These are phyloP conservation scores for Henricia sp. DNA, from an alignment of 53 echinoderm and acorn worm species.

Conservation along the genomic window DNA sequence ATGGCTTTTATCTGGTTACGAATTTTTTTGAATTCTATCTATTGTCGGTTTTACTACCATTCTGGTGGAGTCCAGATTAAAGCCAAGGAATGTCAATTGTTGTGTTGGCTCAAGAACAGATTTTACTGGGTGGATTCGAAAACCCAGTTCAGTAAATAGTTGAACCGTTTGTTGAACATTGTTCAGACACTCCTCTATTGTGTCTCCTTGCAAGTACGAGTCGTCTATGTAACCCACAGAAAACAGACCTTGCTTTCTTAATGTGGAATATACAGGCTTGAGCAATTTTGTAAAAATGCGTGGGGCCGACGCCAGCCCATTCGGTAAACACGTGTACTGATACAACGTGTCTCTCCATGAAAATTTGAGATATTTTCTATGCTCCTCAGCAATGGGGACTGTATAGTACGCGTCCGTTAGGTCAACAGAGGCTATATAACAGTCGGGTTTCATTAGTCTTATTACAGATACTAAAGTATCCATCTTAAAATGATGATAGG, in stretches of 20 bases:
- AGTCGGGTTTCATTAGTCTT: slow-evolving; percentile 50
- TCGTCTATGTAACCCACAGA: slow-evolving; percentile 61
- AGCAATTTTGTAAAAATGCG: slow-evolving; percentile 60
- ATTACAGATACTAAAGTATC: slow-evolving; percentile 53
- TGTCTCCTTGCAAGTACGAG: slow-evolving; percentile 28
- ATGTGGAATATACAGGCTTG: slow-evolving; percentile 38
- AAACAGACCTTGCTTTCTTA: not conserved
- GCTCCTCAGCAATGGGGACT: slow-evolving; percentile 39
- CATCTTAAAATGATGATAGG: slow-evolving; percentile 74
- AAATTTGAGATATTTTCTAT: slow-evolving; percentile 48
- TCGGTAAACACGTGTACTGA: slow-evolving; percentile 60
- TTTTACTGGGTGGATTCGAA: slow-evolving; percentile 46
- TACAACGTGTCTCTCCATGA: slow-evolving; percentile 1
- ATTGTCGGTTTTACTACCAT: slow-evolving; percentile 52
- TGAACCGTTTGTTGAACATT: slow-evolving; percentile 12
- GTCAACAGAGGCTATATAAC: slow-evolving; percentile 67
- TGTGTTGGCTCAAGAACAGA: slow-evolving; percentile 36
- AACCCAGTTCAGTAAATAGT: slow-evolving; percentile 14
- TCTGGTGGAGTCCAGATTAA: slow-evolving; percentile 37
- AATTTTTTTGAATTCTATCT: slow-evolving; percentile 19
- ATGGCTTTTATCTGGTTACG: slow-evolving; percentile 2
- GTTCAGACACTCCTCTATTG: slow-evolving; percentile 31
- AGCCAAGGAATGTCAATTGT: slow-evolving; percentile 40
- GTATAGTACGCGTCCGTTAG: slow-evolving; percentile 72
- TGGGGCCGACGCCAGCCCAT: slow-evolving; percentile 64